A percentile compares a stretch with the other conserved stretches of the same genome.
Conservation (phyloP, 2,797 vertebrate genomes). For the Huso huso region DNA sequence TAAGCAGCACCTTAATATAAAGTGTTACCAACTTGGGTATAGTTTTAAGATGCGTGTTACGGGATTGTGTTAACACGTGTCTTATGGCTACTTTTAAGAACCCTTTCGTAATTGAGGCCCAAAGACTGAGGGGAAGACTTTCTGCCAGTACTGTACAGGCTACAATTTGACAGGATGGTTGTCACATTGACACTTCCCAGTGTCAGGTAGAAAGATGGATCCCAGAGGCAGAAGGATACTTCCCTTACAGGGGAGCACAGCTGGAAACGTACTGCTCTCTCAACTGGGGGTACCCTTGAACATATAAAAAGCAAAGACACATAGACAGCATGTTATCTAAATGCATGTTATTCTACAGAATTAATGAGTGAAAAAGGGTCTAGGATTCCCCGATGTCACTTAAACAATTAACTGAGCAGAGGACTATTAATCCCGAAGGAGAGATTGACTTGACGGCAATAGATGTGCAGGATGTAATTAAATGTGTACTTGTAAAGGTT, state of each 20-base stretch:
- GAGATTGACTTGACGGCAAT: conserved; percentile 4
- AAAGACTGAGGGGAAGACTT: no score
- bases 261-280: neutral
- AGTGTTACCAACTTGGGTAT: neutral
- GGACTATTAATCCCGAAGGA: conserved; percentile 8
- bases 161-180: neutral
- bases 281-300: neutral
- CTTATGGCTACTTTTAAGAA: no score
- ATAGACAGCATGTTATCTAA: neutral
- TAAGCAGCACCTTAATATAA: neutral
- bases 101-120: no score
- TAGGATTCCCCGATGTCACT: conserved; percentile 4
- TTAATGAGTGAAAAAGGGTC: neutral
- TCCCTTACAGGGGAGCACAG: neutral
- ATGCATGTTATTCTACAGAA: neutral
- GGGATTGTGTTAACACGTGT: neutral
- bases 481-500: conserved; percentile 10
- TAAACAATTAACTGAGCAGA: conserved; percentile 5
- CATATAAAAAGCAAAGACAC: neutral
- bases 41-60: neutral
- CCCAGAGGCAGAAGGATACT: neutral
- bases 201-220: neutral
- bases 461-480: conserved; percentile 7
- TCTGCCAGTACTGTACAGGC: neutral
- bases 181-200: neutral